phyloP scores from a whole-genome alignment of 64 coral and sea anemone species.

The Acropora yongei region DNA sequence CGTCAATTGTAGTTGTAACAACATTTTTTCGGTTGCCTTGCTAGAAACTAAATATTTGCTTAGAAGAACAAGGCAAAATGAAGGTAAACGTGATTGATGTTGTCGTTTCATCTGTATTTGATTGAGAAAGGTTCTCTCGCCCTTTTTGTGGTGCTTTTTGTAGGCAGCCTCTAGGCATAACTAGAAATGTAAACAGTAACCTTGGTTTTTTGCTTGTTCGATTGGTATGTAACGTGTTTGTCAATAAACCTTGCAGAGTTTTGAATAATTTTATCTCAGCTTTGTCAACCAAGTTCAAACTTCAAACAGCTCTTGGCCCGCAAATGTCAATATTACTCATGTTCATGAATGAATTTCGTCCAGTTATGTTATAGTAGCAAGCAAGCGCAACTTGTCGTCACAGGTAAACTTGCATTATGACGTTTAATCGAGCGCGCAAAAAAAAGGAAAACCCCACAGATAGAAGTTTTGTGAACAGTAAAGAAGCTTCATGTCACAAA shows the following conservation, averaged over 20 bases:
- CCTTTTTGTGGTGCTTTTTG: no score
- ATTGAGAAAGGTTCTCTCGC: background rate
- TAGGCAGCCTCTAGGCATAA: no score
- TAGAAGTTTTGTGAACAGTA: background rate
- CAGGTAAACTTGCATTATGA: background rate
- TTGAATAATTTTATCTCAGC: conserved; percentile 34
- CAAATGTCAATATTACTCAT: background rate
- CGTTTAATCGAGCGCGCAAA: background rate
- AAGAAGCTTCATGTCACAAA: background rate
- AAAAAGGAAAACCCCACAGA: no score
- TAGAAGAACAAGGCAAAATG: no score
- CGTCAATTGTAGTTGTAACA: no score
- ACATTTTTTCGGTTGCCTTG: background rate
- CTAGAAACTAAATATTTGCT: no score
- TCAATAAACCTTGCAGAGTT: conserved; percentile 21
- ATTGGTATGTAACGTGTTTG: conserved; percentile 24
- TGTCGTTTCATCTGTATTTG: no score
- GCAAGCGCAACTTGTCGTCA: conserved; percentile 14
- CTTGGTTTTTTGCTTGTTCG: conserved; percentile 15
- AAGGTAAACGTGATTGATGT: no score
- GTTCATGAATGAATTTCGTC: no score
- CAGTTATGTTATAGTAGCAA: background rate
- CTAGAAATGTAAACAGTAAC: conserved; percentile 22
- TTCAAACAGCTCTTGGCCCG: background rate
- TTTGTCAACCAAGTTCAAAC: conserved; percentile 6